Conservation (phyloP, 2,797 vertebrate species). For the Crocodylus rhombifer region DNA sequence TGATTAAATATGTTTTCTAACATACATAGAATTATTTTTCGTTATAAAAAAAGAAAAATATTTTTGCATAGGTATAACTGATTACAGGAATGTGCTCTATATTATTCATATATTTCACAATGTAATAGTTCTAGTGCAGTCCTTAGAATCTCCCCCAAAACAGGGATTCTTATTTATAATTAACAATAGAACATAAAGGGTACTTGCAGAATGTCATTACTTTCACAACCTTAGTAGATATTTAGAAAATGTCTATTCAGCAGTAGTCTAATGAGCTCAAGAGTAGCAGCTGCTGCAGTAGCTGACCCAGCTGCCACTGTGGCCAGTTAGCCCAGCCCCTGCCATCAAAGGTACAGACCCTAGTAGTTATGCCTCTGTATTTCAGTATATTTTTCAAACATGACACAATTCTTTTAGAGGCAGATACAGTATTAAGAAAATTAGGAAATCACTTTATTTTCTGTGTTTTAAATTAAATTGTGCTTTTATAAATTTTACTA, state of each 20-base stretch:
- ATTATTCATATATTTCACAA: not conserved
- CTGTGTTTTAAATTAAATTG: not conserved
- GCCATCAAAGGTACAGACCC: no score
- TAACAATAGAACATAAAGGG: not conserved
- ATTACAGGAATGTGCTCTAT: not conserved
- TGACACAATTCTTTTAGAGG: not conserved
- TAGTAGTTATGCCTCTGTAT: no score
- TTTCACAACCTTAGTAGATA: not conserved
- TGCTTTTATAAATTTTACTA: not conserved
- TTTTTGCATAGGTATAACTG: not conserved
- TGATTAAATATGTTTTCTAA: not conserved
- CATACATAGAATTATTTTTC: fast-evolving
- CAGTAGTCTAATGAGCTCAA: not conserved
- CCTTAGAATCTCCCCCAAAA: not conserved
- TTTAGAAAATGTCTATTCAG: not conserved
- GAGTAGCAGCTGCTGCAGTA: no score
- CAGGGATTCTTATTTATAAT: not conserved
- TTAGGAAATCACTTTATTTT: not conserved
- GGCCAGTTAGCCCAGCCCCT: no score
- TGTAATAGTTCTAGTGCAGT: not conserved
- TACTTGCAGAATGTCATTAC: not conserved
- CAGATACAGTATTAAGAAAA: not conserved
- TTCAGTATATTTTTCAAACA: not conserved
- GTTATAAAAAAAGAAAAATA: not conserved
- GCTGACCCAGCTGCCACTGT: no score